These are phyloP conservation scores for Drosophila bunnanda DNA, from an alignment of 2,888 invertebrate genomes.

Conservation along the genomic window DNA sequence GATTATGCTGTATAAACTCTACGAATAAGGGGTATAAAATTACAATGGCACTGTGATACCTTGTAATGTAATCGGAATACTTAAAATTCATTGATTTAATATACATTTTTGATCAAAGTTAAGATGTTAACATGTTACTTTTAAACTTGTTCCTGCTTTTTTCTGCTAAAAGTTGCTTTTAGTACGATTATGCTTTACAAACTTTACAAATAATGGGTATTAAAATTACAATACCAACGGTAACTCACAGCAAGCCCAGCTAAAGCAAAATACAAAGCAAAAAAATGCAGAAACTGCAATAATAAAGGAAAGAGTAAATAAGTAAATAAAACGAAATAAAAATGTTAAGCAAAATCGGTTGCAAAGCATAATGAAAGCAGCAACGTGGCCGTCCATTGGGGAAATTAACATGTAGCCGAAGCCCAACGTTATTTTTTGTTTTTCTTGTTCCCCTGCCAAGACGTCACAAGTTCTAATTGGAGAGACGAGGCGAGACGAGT, in stretches of 20 bases:
- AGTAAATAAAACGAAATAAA: constrained; percentile 4
- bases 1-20: background rate
- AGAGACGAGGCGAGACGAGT: constrained; percentile 4
- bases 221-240: constrained; percentile 26
- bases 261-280: constrained; percentile 6
- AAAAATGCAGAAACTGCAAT: constrained; percentile 45
- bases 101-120: background rate
- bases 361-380: constrained; percentile 19
- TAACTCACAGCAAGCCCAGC: constrained; percentile 44
- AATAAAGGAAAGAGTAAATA: constrained; percentile 16
- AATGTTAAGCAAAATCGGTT: constrained; percentile 11
- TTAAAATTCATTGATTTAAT: too few relatives aligned
- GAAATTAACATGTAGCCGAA: constrained; percentile 37
- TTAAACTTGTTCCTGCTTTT: too few relatives aligned
- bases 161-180: background rate
- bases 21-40: background rate
- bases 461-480: constrained; percentile 39
- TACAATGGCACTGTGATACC: background rate
- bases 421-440: constrained; percentile 1
- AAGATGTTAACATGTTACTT: too few relatives aligned
- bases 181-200: background rate
- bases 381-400: constrained; percentile 1
- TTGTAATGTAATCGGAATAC: background rate
- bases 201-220: background rate
- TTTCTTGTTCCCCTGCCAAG: constrained; percentile 9